phyloP scores from a whole-genome alignment of 2,797 vertebrate species.

The Pipistrellus kuhlii region DNA sequence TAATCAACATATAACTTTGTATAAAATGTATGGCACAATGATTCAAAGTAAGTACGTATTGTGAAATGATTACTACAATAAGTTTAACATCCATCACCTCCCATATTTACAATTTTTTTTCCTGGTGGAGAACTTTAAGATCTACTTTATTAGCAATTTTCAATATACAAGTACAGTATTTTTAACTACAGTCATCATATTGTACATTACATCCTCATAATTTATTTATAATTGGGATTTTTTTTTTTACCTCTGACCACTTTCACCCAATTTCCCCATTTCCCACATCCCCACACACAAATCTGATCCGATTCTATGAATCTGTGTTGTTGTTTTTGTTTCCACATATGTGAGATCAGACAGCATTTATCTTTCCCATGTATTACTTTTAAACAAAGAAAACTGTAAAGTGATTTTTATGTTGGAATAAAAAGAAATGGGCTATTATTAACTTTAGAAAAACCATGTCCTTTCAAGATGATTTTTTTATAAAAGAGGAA shows the following conservation, averaged over 20 bases:
- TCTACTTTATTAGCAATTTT: not conserved
- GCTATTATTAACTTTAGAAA: constrained; percentile 44
- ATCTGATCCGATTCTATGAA: not conserved
- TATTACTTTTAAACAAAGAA: constrained; percentile 54
- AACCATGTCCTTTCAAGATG: not conserved
- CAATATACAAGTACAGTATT: not conserved
- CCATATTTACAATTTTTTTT: not conserved
- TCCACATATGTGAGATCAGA: not conserved
- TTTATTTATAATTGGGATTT: not conserved
- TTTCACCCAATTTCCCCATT: not conserved
- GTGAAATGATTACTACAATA: not conserved
- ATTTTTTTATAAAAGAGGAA: constrained; percentile 16
- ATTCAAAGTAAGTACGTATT: not conserved
- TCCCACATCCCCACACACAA: not conserved
- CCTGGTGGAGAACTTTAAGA: not conserved
- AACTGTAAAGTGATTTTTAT: constrained; percentile 22
- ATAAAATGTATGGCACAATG: not conserved
- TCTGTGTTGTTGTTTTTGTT: not conserved
- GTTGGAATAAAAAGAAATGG: constrained; percentile 31
- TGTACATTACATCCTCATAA: not conserved
- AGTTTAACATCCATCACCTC: not conserved
- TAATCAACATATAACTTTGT: not conserved
- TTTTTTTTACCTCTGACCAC: not conserved
- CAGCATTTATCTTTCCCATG: not conserved
- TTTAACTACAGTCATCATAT: not conserved